Percentiles rank a stretch among this genome's conserved stretches.
These are phyloP conservation scores for Procavia capensis DNA, from an alignment of 2,113 vertebrate species.

Conservation along the genomic window DNA sequence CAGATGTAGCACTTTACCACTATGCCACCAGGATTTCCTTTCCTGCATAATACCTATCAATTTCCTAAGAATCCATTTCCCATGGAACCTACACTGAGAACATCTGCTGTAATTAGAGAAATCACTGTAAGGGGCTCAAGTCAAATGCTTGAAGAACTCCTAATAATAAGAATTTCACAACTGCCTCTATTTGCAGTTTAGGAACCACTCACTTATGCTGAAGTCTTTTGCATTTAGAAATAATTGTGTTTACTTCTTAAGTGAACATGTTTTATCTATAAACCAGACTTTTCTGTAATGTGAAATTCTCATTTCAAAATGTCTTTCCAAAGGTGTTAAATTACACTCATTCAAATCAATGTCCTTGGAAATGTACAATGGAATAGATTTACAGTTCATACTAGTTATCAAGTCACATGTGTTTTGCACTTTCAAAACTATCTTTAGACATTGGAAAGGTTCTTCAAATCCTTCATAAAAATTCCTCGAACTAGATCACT, in stretches of 20 bases:
- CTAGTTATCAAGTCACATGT: conserved; percentile 11
- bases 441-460: conserved; percentile 36
- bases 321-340: conserved; percentile 32
- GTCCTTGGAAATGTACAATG: conserved; percentile 28
- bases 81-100: conserved; percentile 15
- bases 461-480: neutral
- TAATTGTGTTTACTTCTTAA: neutral
- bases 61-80: conserved; percentile 27
- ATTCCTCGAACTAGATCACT: conserved; percentile 23
- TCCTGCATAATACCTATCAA: neutral
- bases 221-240: conserved; percentile 27
- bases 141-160: neutral
- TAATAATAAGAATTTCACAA: conserved; percentile 6
- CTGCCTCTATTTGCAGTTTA: neutral
- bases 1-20: too few relatives aligned
- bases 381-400: conserved; percentile 30
- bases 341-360: conserved; percentile 35
- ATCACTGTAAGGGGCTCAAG: neutral
- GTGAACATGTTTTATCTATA: conserved; percentile 35
- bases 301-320: neutral
- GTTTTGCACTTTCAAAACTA: conserved; percentile 54
- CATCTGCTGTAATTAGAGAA: neutral
- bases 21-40: too few relatives aligned
- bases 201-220: neutral
- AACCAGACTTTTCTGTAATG: neutral